Evolutionary conservation across 2,888 invertebrate species (phyloP), one percentile per base, ranked within the genome.

Genomic region (Neoitamus cyanurus): DNA sequence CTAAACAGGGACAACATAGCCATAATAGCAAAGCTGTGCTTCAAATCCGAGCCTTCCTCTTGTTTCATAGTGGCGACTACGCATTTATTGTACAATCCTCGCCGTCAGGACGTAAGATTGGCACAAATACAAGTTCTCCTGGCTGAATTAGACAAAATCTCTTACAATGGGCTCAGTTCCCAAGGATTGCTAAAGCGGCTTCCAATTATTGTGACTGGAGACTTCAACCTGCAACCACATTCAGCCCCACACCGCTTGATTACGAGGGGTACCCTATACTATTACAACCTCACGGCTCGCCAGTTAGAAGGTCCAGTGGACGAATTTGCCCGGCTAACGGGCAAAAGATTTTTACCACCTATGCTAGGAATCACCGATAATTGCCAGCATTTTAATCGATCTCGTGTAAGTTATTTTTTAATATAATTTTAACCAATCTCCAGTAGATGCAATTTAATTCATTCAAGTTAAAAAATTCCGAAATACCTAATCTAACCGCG

Each of bases 51-150:
- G 83, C 92, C 92, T 0, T 87, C 91, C 0, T 91, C 92, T 0
- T 92, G 93, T 6, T 90, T 98, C 58, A 93, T 97, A 80, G 94
- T 99, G 0, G 97, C 97, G 3, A 99, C 97, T 11, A 99, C 99
- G 0, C 99, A 99, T 91, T 92, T 99, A 72, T 92, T 99, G 9
- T 99, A 96, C 90, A 99, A 99, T 92, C 98, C 97, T 0, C 94
- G 92, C 87, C 92, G 99, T 48, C 94, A 96, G 25, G 99, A 99
- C 90, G 94, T 99, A 0, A 94, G 98, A 87, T 92, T 99, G 36
- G 98, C 97, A 0, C 99, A 99, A 91, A 92, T 96, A 48, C 95
- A 96, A 88, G 90, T 97, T 42, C 92, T 99, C 7, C 91, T 99
- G 11, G 94, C 97, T 0, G 97, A 98, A 91, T 92, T 99, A 3